Conservation (phyloP, 2,888 invertebrate genomes). For the Lithophane leautieri region DNA sequence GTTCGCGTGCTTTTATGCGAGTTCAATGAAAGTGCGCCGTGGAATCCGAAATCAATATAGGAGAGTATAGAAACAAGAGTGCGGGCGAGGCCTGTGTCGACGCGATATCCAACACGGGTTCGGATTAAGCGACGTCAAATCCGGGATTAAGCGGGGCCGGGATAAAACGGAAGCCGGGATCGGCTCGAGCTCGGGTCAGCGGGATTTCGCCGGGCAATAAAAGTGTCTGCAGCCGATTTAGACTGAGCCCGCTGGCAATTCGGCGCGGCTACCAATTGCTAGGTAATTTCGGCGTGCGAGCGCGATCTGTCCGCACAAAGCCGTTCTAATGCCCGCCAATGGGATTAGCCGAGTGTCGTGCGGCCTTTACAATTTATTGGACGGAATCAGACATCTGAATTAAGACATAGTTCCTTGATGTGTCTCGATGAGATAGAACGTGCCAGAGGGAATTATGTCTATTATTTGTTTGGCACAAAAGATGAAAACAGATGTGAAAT, state of each 20-base stretch:
- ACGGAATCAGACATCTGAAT: slow-evolving; percentile 81
- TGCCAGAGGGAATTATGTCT: slow-evolving; percentile 26
- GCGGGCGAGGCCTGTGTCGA: slow-evolving; percentile 88
- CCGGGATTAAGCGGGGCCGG: slow-evolving; percentile 89
- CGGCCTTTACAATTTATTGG: slow-evolving; percentile 88
- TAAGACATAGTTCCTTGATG: slow-evolving; percentile 71
- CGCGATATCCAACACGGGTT: slow-evolving; percentile 92
- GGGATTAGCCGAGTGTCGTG: slow-evolving; percentile 89
- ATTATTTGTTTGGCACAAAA: slow-evolving; percentile 42
- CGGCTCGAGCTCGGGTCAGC: slow-evolving; percentile 87
- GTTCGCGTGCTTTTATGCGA: slow-evolving; percentile 74
- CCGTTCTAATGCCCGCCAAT: slow-evolving; percentile 89
- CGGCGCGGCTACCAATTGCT: slow-evolving; percentile 89
- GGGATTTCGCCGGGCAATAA: slow-evolving; percentile 90
- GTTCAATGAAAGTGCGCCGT: slow-evolving; percentile 76
- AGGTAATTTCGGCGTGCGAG: slow-evolving; percentile 89
- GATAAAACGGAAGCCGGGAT: slow-evolving; percentile 87
- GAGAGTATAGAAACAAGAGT: slow-evolving; percentile 79
- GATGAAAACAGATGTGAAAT: slow-evolving; percentile 32
- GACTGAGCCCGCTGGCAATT: slow-evolving; percentile 89
- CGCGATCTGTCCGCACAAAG: slow-evolving; percentile 89
- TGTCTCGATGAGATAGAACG: slow-evolving; percentile 42
- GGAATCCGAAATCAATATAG: slow-evolving; percentile 86
- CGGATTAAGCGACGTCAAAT: slow-evolving; percentile 92
- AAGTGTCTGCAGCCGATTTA: slow-evolving; percentile 91